These are phyloP conservation scores for Irena cyanogastra DNA, from an alignment of 2,113 vertebrate species.

Conservation along the genomic window DNA sequence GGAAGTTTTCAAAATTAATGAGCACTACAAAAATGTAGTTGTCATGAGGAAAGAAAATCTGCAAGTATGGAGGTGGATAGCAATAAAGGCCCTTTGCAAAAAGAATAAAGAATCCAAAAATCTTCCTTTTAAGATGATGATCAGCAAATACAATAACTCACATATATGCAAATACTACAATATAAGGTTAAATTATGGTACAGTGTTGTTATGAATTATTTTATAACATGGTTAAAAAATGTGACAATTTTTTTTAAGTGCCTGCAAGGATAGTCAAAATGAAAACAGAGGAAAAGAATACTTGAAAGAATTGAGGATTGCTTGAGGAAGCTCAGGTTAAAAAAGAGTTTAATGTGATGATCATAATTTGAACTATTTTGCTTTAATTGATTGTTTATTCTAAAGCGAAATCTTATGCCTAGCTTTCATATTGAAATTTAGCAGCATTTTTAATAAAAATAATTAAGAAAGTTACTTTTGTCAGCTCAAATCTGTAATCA, in stretches of 20 bases:
- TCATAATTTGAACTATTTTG: neutral
- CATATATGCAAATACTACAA: neutral
- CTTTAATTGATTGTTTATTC: neutral
- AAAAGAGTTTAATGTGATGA: neutral
- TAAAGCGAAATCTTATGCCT: neutral
- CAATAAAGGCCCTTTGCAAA: neutral
- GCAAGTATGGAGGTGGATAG: neutral
- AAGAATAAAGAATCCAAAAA: neutral
- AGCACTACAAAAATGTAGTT: neutral
- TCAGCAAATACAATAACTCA: neutral
- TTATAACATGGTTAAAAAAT: neutral
- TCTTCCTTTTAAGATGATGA: neutral
- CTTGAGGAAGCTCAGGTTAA: neutral
- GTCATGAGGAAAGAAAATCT: neutral
- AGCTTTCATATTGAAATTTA: neutral
- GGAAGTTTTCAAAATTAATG: neutral
- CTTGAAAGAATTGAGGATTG: neutral
- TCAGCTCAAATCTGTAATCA: neutral
- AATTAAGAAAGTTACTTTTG: neutral
- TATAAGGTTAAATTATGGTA: neutral
- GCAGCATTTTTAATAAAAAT: neutral
- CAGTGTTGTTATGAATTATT: neutral
- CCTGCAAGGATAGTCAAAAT: neutral
- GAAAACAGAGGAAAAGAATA: neutral
- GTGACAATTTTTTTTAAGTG: neutral